These are phyloP conservation scores for Drepanosiphum platanoidis DNA, from an alignment of 2,888 invertebrate genomes.

Conservation along the genomic window DNA sequence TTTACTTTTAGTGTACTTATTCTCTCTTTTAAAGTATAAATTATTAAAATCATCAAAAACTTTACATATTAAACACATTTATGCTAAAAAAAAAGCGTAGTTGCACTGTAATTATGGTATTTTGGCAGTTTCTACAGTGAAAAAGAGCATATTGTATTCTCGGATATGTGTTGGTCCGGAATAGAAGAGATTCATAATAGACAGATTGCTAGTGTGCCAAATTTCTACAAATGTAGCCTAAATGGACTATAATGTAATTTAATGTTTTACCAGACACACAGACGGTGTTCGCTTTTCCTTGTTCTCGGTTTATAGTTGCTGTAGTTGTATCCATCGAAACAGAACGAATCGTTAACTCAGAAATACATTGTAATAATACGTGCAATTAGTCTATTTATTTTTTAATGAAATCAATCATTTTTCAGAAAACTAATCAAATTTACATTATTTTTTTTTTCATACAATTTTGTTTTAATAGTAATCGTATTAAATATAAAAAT, in stretches of 20 bases:
- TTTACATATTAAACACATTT: conserved; percentile 17
- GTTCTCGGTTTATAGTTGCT: conserved; percentile 26
- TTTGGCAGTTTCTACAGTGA: conserved; percentile 54
- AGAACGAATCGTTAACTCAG: neutral
- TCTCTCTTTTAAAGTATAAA: neutral
- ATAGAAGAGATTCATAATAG: conserved; percentile 45
- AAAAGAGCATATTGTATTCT: conserved; percentile 52
- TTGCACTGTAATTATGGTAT: conserved; percentile 37
- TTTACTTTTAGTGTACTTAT: neutral
- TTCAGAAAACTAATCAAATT: neutral
- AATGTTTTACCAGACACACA: conserved; percentile 41
- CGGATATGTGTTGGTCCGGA: conserved; percentile 19
- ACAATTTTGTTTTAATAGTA: too few species aligned
- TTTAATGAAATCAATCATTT: neutral
- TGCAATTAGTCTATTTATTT: neutral
- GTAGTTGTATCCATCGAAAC: neutral
- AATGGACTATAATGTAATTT: conserved; percentile 46
- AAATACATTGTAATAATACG: neutral
- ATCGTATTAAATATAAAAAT: neutral
- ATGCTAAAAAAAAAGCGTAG: conserved; percentile 17
- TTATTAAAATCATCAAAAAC: neutral
- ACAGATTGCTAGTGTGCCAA: conserved; percentile 55
- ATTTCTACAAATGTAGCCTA: conserved; percentile 48
- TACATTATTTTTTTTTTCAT: neutral
- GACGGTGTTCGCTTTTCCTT: conserved; percentile 38